Percentiles rank a stretch among this genome's conserved stretches.
Conservation (phyloP, 2,113 vertebrate species). For the Ceratotherium simum region DNA sequence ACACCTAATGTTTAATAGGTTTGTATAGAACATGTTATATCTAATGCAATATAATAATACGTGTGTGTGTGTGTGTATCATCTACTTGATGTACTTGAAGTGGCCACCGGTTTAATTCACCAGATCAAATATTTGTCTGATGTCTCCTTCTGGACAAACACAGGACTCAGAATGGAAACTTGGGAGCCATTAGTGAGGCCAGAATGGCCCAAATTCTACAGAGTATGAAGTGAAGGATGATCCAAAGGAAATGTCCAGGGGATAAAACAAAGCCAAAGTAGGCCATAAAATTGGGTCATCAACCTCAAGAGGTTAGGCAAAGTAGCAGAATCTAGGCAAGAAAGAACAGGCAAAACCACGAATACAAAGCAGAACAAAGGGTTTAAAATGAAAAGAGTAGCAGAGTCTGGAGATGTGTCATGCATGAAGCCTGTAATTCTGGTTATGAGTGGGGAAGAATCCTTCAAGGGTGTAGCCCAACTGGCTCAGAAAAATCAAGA, state of each 20-base stretch:
- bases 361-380: not conserved
- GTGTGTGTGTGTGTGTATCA: not conserved
- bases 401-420: not conserved
- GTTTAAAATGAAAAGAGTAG: not conserved
- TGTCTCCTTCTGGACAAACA: not conserved
- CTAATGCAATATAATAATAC: not conserved
- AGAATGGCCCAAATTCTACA: not conserved
- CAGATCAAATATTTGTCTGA: not conserved
- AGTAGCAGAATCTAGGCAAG: not conserved
- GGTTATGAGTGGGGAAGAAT: not conserved
- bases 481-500: not conserved
- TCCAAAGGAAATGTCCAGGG: not conserved
- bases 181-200: not conserved
- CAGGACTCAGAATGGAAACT: not conserved
- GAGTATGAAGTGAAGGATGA: not conserved
- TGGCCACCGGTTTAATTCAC: not conserved
- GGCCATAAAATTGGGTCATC: not conserved
- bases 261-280: conserved; percentile 16
- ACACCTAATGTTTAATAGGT: not conserved
- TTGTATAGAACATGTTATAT: not conserved
- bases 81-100: not conserved
- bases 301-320: not conserved
- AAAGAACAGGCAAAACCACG: not conserved
- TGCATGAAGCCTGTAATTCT: not conserved
- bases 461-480: not conserved